A percentile compares a stretch with the other conserved stretches of the same genome.
Evolutionary conservation across 2,888 invertebrate species (phyloP).

Genomic region (Ichneumoninae sp.): DNA sequence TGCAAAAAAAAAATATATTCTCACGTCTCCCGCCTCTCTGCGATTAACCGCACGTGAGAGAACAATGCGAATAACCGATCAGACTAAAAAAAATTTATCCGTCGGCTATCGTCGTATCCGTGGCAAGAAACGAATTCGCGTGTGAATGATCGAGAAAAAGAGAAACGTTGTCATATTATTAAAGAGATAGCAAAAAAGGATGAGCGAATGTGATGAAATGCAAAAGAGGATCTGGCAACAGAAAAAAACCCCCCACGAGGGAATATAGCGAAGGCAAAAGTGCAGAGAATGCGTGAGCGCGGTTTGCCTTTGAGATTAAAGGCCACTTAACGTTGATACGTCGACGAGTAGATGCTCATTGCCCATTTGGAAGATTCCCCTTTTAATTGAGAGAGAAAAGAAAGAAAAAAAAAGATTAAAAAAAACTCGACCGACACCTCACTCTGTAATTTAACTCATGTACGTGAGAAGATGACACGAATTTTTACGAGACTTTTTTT

Average conservation of each 20-base stretch:
- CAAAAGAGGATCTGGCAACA: constrained; percentile 46
- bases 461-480: constrained; percentile 82
- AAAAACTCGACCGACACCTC: constrained; percentile 73
- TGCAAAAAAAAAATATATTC: constrained; percentile 81
- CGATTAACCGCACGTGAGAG: constrained; percentile 80
- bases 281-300: constrained; percentile 66
- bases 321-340: constrained; percentile 60
- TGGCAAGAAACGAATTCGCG: constrained; percentile 62
- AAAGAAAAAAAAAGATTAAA: constrained; percentile 67
- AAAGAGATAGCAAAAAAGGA: constrained; percentile 26
- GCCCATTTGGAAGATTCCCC: constrained; percentile 51
- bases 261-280: background rate
- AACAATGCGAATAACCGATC: constrained; percentile 76
- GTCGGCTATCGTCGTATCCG: constrained; percentile 73
- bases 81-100: constrained; percentile 63
- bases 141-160: constrained; percentile 36
- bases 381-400: constrained; percentile 60
- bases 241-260: background rate
- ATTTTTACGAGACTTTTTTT: constrained; percentile 83
- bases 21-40: constrained; percentile 84
- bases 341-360: constrained; percentile 64
- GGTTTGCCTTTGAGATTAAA: constrained; percentile 65
- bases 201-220: constrained; percentile 67
- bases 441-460: constrained; percentile 74
- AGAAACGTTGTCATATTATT: background rate